Evolutionary conservation across 2,888 invertebrate species (phyloP).

Genomic region (Listrodromus nycthemerus): DNA sequence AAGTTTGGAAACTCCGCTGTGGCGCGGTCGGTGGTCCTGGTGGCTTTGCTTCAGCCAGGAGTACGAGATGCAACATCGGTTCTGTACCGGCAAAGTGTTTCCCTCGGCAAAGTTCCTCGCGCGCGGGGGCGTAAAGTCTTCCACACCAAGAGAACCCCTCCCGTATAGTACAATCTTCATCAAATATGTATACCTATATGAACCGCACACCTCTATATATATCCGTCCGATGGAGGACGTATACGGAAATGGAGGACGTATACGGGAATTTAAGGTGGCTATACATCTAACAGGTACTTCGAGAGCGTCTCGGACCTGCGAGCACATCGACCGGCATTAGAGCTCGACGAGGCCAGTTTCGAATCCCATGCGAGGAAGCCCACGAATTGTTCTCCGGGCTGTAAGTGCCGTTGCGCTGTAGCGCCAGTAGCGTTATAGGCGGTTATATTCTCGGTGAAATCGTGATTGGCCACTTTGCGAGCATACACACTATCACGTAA

Average conservation of each 20-base stretch:
- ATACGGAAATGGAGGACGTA: slow-evolving; percentile 42
- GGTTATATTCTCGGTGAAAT: slow-evolving; percentile 13
- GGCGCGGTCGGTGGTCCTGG: slow-evolving; percentile 51
- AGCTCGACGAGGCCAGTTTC: slow-evolving; percentile 52
- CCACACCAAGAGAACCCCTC: slow-evolving; percentile 36
- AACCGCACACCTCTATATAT: slow-evolving; percentile 27
- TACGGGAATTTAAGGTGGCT: slow-evolving; percentile 49
- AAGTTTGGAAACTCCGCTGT: slow-evolving; percentile 63
- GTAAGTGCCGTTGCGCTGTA: slow-evolving; percentile 23
- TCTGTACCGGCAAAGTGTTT: slow-evolving; percentile 62
- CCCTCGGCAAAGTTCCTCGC: slow-evolving; percentile 58
- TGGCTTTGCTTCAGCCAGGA: slow-evolving; percentile 51
- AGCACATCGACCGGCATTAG: slow-evolving; percentile 63
- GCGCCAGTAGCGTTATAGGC: slow-evolving; percentile 30
- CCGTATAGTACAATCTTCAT: slow-evolving; percentile 24
- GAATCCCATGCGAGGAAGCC: slow-evolving; percentile 47
- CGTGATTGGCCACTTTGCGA: slow-evolving; percentile 35
- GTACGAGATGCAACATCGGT: slow-evolving; percentile 58
- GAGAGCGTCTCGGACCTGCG: slow-evolving; percentile 50
- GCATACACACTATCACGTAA: neutral
- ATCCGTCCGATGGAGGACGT: slow-evolving; percentile 18
- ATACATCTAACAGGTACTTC: slow-evolving; percentile 45
- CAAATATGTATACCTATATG: slow-evolving; percentile 27
- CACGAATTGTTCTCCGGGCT: slow-evolving; percentile 54
- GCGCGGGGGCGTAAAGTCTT: slow-evolving; percentile 53